Evolutionary conservation across 2,888 invertebrate species (phyloP).

Genomic region (Epirrhoe alternata): DNA sequence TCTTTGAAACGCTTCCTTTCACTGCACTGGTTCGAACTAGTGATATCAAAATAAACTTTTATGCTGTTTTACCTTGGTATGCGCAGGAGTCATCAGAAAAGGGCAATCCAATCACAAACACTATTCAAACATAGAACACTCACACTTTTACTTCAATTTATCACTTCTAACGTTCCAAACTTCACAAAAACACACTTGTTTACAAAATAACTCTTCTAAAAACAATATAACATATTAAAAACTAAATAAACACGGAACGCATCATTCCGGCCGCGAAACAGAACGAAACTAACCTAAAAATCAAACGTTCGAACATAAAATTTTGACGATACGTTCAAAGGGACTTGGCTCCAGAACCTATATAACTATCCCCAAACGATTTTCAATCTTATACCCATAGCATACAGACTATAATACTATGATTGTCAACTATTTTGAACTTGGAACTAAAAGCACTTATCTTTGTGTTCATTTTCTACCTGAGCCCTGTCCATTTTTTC

Average conservation of each 20-base stretch:
- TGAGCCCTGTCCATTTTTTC: conserved; percentile 77
- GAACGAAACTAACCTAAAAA: conserved; percentile 78
- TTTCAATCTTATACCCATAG: background rate
- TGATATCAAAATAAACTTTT: background rate
- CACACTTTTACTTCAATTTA: conserved; percentile 4
- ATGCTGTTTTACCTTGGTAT: conserved; percentile 16
- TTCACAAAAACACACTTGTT: conserved; percentile 11
- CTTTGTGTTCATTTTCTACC: conserved; percentile 80
- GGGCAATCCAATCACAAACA: conserved; percentile 31
- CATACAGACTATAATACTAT: conserved; percentile 31
- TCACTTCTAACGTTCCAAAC: conserved; percentile 18
- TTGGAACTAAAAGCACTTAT: conserved; percentile 62
- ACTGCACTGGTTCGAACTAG: too few species aligned
- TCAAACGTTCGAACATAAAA: conserved; percentile 67
- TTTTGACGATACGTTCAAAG: conserved; percentile 72
- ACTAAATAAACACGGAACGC: conserved; percentile 44
- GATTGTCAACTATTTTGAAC: conserved; percentile 1
- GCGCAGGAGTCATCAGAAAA: conserved; percentile 34
- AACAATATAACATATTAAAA: conserved; percentile 32
- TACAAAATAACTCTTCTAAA: conserved; percentile 32
- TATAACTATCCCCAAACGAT: conserved; percentile 37
- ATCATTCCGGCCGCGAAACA: conserved; percentile 62
- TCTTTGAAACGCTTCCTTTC: too few species aligned
- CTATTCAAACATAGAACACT: conserved; percentile 32
- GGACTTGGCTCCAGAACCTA: conserved; percentile 61